Evolutionary conservation across 2,888 invertebrate genomes (phyloP).

Genomic region (Rotaria macrura): DNA sequence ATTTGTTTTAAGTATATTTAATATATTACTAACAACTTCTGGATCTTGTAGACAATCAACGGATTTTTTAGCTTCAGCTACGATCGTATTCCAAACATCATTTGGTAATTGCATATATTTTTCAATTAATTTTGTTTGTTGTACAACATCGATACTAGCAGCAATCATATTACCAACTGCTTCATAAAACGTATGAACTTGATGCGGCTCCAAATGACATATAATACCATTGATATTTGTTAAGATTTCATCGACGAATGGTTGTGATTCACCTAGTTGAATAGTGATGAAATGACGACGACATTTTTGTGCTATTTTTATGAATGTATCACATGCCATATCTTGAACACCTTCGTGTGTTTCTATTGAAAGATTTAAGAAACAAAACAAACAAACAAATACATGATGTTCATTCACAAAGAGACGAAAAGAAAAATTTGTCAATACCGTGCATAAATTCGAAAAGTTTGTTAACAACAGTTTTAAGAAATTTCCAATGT

Average conservation of each 20-base stretch:
- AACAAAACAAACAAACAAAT: too few relatives aligned
- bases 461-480: constrained; percentile 97
- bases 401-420: too few relatives aligned
- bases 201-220: constrained; percentile 93
- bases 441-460: constrained; percentile 81
- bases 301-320: constrained; percentile 97
- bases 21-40: constrained; percentile 88
- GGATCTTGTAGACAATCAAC: constrained; percentile 88
- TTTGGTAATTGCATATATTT: constrained; percentile 95
- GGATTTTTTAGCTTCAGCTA: constrained; percentile 80
- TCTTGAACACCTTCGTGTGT: constrained; percentile 99
- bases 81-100: constrained; percentile 90
- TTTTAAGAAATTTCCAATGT: constrained; percentile 99
- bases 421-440: too few relatives aligned
- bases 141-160: constrained; percentile 79
- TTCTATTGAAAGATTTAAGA: constrained; percentile 59
- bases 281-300: constrained; percentile 85
- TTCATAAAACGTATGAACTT: constrained; percentile 98
- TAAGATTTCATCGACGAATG: constrained; percentile 96
- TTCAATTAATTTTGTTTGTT: constrained; percentile 85
- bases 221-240: constrained; percentile 89
- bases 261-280: constrained; percentile 86
- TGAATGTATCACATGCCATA: constrained; percentile 99
- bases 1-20: constrained; percentile 95
- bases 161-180: constrained; percentile 98